Base-by-base conservation (phyloP, 2,113 vertebrate species). In the Actinemys pallida region DNA sequence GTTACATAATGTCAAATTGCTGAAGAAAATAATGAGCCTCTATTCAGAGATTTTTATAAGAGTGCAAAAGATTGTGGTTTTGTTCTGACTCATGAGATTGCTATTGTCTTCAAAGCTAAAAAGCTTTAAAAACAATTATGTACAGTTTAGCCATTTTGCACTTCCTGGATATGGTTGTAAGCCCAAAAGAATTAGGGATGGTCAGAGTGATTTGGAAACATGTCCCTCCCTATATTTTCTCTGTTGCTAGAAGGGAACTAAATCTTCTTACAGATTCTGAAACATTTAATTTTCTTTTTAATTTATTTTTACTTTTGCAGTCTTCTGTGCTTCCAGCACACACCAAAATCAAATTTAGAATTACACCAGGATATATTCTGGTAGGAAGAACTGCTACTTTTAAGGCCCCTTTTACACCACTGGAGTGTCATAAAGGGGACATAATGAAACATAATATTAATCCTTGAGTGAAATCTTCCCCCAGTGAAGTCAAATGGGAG, bases 21-120 rank as follows among this genome's bases (percentile, higher is more conserved):
- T 78, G 83, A 88, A 72, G 78, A 96, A 20, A 88, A 93, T 72
- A 92, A 93, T 65, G 52, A 93, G 39, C 45, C 14, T 94, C 90
- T 95, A 88, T 92, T 69, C 91, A 90, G 84, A 82, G 47, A 62
- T 39, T 84, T 13, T 89, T 88, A 29, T 8, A 65, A 92, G 92
- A 95, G n/a, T 76, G 88, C 81, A 94, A 94, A 81, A 11, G 86
- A 69, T 16, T 50, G 1, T 31, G 12, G 93, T 12, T 81, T 84
- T 47, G 86, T 92, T 89, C 86, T 62, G 78, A 14, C 95, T 96
- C 84, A 22, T 57, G 81, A 82, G 59, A 86, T 88, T 83, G 81
- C 6, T 79, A 2, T 54, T 83, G 54, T 0, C 1, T 3, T 93
- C 72, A 89, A 76, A 82, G 6, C 14, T 19, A 86, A 47, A 53